Evolutionary conservation across 2,797 vertebrate genomes (phyloP).

Genomic region (Artibeus jamaicensis): DNA sequence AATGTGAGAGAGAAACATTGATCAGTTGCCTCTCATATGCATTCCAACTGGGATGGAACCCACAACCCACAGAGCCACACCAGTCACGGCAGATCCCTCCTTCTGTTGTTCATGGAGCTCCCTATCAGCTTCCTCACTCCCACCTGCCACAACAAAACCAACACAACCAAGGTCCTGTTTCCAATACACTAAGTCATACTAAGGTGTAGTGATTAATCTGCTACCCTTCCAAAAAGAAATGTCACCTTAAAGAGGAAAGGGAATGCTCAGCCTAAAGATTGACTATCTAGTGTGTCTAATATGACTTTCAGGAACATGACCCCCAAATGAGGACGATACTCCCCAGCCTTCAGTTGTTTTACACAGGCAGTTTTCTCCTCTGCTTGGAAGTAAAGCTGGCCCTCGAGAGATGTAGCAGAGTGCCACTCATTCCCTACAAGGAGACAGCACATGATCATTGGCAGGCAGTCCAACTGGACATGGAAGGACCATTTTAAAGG

Average conservation of each 20-base stretch:
- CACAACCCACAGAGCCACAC: background rate
- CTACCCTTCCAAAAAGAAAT: background rate
- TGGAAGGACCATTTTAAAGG: background rate
- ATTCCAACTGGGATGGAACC: background rate
- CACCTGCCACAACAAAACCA: background rate
- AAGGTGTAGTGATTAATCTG: background rate
- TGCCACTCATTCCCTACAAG: background rate
- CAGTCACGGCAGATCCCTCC: background rate
- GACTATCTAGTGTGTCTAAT: background rate
- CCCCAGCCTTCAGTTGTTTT: background rate
- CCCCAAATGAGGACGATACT: background rate
- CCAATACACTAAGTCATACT: background rate
- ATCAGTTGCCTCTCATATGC: background rate
- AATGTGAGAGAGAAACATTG: background rate
- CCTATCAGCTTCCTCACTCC: background rate
- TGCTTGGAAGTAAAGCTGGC: background rate
- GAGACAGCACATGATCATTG: fast-evolving
- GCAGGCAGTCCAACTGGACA: background rate
- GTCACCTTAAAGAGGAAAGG: background rate
- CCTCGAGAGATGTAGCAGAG: background rate
- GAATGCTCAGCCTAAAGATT: background rate
- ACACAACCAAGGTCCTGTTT: background rate
- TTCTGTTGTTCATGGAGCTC: background rate
- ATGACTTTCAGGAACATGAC: background rate
- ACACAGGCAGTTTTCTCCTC: background rate